Conservation (phyloP, 2,797 vertebrate genomes). For the Gouania willdenowi region DNA sequence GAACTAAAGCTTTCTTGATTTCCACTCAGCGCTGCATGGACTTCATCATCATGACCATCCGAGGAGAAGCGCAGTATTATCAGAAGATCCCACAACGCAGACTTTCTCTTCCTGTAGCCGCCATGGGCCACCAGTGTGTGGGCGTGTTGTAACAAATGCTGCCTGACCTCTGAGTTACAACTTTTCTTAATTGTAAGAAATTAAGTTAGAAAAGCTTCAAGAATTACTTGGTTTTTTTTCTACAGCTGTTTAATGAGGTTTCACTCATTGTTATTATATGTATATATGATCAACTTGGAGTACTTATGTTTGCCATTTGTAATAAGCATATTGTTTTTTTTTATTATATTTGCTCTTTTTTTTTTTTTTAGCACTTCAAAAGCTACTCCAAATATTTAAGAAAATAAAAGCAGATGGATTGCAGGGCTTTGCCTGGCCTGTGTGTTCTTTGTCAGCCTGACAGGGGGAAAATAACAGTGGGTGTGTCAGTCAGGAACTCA, state of each 20-base stretch:
- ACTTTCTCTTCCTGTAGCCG: conserved; percentile 85
- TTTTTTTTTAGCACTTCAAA: conserved; percentile 89
- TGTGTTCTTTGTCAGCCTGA: conserved; percentile 51
- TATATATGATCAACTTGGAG: conserved; percentile 96
- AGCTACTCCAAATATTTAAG: conserved; percentile 93
- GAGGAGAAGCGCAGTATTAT: conserved; percentile 91
- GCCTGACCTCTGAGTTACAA: conserved; percentile 84
- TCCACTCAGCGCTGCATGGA: conserved; percentile 93
- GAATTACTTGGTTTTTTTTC: conserved; percentile 88
- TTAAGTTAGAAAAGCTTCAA: conserved; percentile 89
- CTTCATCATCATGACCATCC: conserved; percentile 76
- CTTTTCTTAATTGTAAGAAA: conserved; percentile 90
- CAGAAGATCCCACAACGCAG: conserved; percentile 81
- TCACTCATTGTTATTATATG: conserved; percentile 96
- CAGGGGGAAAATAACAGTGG: conserved; percentile 35
- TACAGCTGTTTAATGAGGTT: conserved; percentile 94
- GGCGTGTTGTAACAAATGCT: conserved; percentile 69
- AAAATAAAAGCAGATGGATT: conserved; percentile 81
- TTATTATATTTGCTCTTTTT: conserved; percentile 89
- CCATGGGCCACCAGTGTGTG: conserved; percentile 67
- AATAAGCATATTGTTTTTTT: conserved; percentile 90
- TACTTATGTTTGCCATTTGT: conserved; percentile 99
- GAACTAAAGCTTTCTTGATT: conserved; percentile 77
- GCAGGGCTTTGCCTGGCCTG: conserved; percentile 62
- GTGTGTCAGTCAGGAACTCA: conserved; percentile 53